phyloP scores from a whole-genome alignment of 2,113 vertebrate species.

The Numida meleagris region DNA sequence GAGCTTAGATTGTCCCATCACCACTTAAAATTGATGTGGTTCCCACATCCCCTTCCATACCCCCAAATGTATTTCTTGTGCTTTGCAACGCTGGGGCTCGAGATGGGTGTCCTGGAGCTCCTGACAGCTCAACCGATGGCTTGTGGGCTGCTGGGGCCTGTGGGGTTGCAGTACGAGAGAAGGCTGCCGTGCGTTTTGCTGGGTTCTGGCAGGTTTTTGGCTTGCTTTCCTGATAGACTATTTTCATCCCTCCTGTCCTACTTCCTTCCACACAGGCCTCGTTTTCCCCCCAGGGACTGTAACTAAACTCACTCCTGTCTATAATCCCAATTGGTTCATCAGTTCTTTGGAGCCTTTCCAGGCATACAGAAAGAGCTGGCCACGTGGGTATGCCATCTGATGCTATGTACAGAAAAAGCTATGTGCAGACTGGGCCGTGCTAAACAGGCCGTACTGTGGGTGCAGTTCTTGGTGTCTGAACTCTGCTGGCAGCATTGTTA shows the following conservation, averaged over 20 bases:
- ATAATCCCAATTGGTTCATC: slow-evolving; percentile 45
- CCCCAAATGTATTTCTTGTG: neutral
- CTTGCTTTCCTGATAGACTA: slow-evolving; percentile 50
- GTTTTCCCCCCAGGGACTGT: slow-evolving; percentile 43
- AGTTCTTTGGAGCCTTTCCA: slow-evolving; percentile 56
- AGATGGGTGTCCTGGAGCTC: slow-evolving; percentile 48
- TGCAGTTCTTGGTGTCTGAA: neutral
- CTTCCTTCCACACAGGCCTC: slow-evolving; percentile 50
- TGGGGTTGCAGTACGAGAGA: neutral
- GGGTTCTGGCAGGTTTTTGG: slow-evolving; percentile 53
- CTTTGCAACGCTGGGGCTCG: neutral
- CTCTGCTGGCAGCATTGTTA: neutral
- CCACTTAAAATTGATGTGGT: neutral
- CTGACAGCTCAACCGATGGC: slow-evolving; percentile 48
- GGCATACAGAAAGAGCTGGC: slow-evolving; percentile 33
- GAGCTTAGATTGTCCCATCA: neutral
- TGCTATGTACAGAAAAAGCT: neutral
- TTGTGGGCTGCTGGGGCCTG: slow-evolving; percentile 31
- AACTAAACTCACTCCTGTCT: slow-evolving; percentile 47
- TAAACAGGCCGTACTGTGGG: neutral
- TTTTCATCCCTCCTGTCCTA: slow-evolving; percentile 66
- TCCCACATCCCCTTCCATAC: neutral
- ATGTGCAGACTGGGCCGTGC: neutral
- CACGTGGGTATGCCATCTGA: slow-evolving; percentile 50
- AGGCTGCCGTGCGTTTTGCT: slow-evolving; percentile 20